Evolutionary conservation across 37 sponge, comb jelly and placozoan species (phyloP).

Genomic region (Eunapius fragilis): DNA sequence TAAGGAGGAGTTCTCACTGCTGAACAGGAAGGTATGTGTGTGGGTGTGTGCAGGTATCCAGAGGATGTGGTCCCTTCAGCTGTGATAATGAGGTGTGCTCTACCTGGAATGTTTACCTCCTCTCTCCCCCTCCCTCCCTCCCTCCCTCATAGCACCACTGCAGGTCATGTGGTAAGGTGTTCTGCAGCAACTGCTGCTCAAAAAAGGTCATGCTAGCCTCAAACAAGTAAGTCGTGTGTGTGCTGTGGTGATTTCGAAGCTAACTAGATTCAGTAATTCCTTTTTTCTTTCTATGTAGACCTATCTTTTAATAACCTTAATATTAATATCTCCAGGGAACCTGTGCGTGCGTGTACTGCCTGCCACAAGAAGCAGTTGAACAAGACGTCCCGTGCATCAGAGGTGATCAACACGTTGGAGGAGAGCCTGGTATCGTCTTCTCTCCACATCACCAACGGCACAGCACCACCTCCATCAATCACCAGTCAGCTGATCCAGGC

Average conservation of each 20-base stretch:
- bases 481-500: neutral
- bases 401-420: slow-evolving; percentile 49
- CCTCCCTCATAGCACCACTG: slow-evolving; percentile 79
- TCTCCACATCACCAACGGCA: neutral
- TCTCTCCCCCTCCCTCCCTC: neutral
- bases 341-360: slow-evolving; percentile 49
- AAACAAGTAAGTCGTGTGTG: slow-evolving; percentile 53
- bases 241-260: too few species aligned
- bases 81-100: neutral
- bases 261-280: too few species aligned
- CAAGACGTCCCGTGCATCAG: slow-evolving; percentile 38
- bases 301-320: too few species aligned
- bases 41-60: neutral
- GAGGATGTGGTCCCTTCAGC: too few species aligned
- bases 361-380: slow-evolving; percentile 37
- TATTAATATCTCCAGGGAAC: slow-evolving; percentile 20
- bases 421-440: neutral
- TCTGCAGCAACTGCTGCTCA: slow-evolving; percentile 72
- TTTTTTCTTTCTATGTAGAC: too few species aligned
- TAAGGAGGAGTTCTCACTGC: slow-evolving; percentile 34
- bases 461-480: neutral
- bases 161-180: slow-evolving; percentile 83
- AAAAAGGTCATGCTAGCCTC: slow-evolving; percentile 49
- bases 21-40: slow-evolving; percentile 49
- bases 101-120: neutral